Conservation (phyloP, 2,797 vertebrate species). For the Pseudochirops cupreus region DNA sequence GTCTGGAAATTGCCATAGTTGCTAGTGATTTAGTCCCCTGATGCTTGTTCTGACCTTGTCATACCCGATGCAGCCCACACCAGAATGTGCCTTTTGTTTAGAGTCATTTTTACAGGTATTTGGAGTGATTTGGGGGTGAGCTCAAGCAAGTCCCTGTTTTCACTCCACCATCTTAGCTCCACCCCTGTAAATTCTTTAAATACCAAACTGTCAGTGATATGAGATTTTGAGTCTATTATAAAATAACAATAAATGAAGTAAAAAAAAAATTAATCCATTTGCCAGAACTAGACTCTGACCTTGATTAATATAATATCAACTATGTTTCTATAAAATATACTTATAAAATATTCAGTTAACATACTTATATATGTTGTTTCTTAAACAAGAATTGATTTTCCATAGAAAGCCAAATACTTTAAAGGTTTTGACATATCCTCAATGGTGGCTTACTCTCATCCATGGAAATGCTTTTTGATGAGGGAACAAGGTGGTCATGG, state of each 20-base stretch:
- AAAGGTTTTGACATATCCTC: not conserved
- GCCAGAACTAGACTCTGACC: not conserved
- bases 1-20: no score
- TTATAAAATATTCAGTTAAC: not conserved
- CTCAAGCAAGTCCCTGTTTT: no score
- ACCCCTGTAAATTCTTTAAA: slow-evolving; percentile 18
- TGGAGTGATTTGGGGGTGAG: no score
- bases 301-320: slow-evolving; percentile 1
- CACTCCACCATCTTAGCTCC: no score
- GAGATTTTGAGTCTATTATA: slow-evolving; percentile 41
- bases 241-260: not conserved
- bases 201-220: slow-evolving; percentile 31
- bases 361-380: not conserved
- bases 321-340: slow-evolving; percentile 15
- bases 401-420: not conserved
- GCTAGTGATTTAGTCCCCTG: no score
- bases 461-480: not conserved
- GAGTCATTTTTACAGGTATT: no score
- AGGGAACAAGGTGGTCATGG: not conserved
- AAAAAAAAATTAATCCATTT: not conserved
- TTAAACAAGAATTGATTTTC: not conserved
- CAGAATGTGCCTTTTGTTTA: no score
- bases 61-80: no score
- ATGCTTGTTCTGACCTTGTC: no score
- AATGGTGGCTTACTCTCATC: not conserved